Evolutionary conservation across 2,888 invertebrate genomes (phyloP), one percentile per base, ranked within the genome.

Genomic region (Chrysina gloriosa): DNA sequence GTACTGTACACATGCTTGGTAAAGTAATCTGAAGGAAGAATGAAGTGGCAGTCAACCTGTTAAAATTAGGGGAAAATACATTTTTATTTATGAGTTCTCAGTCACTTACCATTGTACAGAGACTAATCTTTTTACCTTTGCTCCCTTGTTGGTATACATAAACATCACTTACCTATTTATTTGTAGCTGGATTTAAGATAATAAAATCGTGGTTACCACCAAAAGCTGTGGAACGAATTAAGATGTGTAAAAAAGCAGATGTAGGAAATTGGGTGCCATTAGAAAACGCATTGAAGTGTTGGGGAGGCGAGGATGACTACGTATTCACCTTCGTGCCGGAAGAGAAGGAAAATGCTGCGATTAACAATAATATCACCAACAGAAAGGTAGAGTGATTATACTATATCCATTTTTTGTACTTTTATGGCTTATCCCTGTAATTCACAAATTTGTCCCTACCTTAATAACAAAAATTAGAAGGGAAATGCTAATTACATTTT

Each of bases 151-250:
- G n/a, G n/a, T n/a, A n/a, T n/a, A n/a, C n/a, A n/a, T 54, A n/a
- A 11, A 21, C 3, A 7, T 4, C 4, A 9, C 9, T 4, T 63
- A 7, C 14, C 14, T 19, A 34, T 67, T 6, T 65, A 45, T 52
- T 84, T 84, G 69, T 78, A 92, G 95, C 97, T 71, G 94, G 94
- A 0, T 97, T 97, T 84, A 96, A 93, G 84, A 88, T 97, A 45
- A 92, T 97, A 5, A 97, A 96, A 83, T 86, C 90, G 0, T 88
- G 96, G 85, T 81, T 98, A 63, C 96, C 96, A 1, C 90, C 94
- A 0, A 93, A 94, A 82, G 96, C 95, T 7, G 92, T 95, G 16
- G 92, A 94, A 77, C 91, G 91, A 83, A 92, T 97, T 81, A 95
- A 94, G 81, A 93, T 95, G 84, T 87, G 94, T 0, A 89, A 87